Evolutionary conservation across 2,888 invertebrate species (phyloP).

Genomic region (Agrotis clavis): DNA sequence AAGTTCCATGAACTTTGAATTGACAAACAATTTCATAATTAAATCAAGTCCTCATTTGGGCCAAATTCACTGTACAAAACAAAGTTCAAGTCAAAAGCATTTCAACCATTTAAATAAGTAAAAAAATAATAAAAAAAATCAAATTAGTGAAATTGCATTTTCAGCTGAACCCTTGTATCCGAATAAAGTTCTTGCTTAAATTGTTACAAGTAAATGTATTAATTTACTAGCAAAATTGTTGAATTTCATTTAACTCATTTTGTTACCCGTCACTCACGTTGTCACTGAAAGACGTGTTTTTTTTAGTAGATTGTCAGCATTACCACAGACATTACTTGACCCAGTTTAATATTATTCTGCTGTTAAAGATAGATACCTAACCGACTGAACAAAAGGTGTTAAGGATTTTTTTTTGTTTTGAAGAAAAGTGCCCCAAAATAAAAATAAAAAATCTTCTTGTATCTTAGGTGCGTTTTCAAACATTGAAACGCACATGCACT

Average conservation of each 20-base stretch:
- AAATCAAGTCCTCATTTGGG: neutral
- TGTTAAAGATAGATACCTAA: too few species aligned
- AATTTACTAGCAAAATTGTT: constrained; percentile 14
- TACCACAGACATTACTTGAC: too few species aligned
- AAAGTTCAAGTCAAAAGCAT: neutral
- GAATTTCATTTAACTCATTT: neutral
- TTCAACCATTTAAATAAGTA: constrained; percentile 16
- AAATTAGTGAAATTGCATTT: constrained; percentile 31
- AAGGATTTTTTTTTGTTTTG: too few species aligned
- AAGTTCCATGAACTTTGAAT: neutral
- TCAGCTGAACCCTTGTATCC: constrained; percentile 8
- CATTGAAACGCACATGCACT: too few species aligned
- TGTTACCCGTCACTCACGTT: neutral
- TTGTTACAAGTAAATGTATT: constrained; percentile 15
- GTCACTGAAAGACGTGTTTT: too few species aligned
- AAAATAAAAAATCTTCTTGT: too few species aligned
- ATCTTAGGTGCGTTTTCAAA: too few species aligned
- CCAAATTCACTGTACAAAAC: neutral
- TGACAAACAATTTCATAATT: neutral
- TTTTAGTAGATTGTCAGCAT: too few species aligned
- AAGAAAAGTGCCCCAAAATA: too few species aligned
- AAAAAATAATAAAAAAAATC: too few species aligned
- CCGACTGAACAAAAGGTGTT: too few species aligned
- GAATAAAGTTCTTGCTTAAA: constrained; percentile 19
- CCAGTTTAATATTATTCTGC: too few species aligned